Evolutionary conservation across 2,113 vertebrate species (phyloP).

Genomic region (Plecturocebus donacophilus): DNA sequence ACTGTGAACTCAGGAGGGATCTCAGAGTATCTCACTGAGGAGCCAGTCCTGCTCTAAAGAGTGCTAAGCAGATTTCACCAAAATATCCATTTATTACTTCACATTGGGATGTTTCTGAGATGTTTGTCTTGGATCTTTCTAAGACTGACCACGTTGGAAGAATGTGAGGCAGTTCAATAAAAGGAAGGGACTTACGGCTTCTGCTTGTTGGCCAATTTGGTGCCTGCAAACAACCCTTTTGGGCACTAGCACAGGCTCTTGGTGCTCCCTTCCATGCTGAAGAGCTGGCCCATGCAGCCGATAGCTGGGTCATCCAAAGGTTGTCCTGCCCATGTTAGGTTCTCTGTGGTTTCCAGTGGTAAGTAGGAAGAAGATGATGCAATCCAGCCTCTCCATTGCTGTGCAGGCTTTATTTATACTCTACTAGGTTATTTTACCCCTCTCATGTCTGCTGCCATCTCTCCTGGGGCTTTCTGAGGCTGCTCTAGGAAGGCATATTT

Average conservation of each 20-base stretch:
- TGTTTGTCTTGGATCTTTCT: neutral
- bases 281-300: neutral
- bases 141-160: neutral
- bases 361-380: neutral
- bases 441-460: constrained; percentile 61
- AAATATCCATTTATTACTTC: neutral
- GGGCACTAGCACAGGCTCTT: neutral
- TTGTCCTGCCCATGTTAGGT: neutral
- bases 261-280: neutral
- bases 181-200: neutral
- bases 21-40: neutral
- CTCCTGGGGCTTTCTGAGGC: constrained; percentile 80
- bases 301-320: neutral
- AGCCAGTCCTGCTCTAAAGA: neutral
- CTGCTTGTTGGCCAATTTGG: neutral
- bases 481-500: constrained; percentile 75
- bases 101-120: neutral
- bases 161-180: neutral
- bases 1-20: neutral
- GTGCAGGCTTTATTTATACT: constrained; percentile 78
- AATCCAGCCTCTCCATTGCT: constrained; percentile 48
- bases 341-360: neutral
- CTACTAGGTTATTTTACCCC: constrained; percentile 74
- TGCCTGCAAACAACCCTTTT: neutral
- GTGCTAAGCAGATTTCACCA: neutral